Evolutionary conservation across 2,113 vertebrate genomes (phyloP).

Genomic region (Gymnogyps californianus): DNA sequence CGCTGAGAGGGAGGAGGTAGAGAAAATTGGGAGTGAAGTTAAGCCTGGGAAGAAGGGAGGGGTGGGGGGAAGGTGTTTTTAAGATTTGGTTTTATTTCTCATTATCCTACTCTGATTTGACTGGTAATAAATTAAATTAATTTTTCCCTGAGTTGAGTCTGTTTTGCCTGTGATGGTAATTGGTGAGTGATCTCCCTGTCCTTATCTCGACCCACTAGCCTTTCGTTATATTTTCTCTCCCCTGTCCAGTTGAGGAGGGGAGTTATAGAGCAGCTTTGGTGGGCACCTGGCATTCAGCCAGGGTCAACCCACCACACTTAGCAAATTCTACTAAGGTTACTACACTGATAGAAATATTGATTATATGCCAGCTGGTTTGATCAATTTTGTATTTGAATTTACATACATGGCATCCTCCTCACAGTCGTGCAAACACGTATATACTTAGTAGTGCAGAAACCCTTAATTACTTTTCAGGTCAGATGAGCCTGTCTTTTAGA

Average conservation of each 20-base stretch:
- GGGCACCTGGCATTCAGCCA: not conserved
- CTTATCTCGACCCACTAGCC: not conserved
- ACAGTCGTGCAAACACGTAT: not conserved
- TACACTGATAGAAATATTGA: not conserved
- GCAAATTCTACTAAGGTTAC: not conserved
- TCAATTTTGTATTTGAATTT: not conserved
- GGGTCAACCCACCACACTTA: not conserved
- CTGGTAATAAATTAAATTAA: not conserved
- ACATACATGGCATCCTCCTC: not conserved
- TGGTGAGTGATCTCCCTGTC: not conserved
- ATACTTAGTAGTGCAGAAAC: not conserved
- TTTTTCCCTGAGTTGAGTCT: not conserved
- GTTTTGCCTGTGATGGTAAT: not conserved
- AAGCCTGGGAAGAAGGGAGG: not conserved
- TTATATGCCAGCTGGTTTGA: not conserved
- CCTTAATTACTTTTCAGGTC: not conserved
- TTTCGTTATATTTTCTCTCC: not conserved
- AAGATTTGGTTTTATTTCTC: not conserved
- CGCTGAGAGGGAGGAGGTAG: not conserved
- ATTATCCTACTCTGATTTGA: not conserved
- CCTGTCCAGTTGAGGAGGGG: not conserved
- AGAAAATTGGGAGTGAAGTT: not conserved
- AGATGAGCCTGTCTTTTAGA: not conserved
- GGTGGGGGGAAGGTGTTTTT: not conserved
- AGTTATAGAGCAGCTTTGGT: not conserved